phyloP scores from a whole-genome alignment of 2,888 invertebrate genomes.

The Portevinia maculata region DNA sequence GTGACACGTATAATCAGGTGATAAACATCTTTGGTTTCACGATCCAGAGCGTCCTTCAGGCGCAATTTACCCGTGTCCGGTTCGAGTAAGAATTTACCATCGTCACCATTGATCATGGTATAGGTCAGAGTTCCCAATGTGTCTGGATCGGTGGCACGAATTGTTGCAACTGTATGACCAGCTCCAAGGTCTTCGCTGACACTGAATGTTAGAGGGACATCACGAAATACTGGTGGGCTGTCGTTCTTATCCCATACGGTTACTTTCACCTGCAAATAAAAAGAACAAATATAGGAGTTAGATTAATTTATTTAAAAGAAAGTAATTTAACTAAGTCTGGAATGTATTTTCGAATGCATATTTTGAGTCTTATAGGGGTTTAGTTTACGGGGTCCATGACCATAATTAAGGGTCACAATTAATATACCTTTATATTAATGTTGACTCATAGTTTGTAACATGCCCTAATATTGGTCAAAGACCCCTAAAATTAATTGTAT shows the following conservation, averaged over 20 bases:
- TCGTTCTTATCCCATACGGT: conserved; percentile 96
- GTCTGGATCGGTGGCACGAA: conserved; percentile 93
- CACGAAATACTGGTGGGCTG: conserved; percentile 94
- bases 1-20: conserved; percentile 91
- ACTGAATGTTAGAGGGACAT: conserved; percentile 88
- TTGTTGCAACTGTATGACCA: conserved; percentile 90
- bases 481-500: too few species aligned
- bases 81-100: conserved; percentile 89
- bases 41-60: conserved; percentile 91
- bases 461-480: too few species aligned
- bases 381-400: too few species aligned
- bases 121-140: conserved; percentile 91
- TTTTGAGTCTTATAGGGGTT: too few species aligned
- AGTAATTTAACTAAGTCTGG: too few species aligned
- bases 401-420: too few species aligned
- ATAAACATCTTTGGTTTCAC: conserved; percentile 92
- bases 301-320: too few species aligned
- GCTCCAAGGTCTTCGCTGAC: conserved; percentile 94
- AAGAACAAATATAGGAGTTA: conserved; percentile 2
- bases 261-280: conserved; percentile 90
- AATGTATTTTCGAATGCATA: too few species aligned
- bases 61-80: conserved; percentile 88
- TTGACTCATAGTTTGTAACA: too few species aligned
- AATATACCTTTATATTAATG: too few species aligned
- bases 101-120: conserved; percentile 87